Base-by-base conservation (phyloP, 1,140 invertebrate species). In the Oppia nitens region DNA sequence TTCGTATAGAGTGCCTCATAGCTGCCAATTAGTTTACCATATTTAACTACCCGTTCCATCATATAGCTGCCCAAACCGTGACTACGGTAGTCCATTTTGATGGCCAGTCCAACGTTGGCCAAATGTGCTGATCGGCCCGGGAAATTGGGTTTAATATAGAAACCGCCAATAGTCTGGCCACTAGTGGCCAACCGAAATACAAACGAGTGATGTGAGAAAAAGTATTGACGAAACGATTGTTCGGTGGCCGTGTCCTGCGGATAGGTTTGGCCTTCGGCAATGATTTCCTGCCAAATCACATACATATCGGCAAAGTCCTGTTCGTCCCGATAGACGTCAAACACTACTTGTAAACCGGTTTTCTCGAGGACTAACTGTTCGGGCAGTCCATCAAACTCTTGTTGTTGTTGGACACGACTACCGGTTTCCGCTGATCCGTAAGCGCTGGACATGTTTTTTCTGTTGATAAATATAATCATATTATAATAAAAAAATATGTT, bases 101-200 rank as follows among this genome's bases (percentile, higher is more conserved):
- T 64, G 14, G 64, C 56, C 26, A 68, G 65, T 1, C 66, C 67
- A 55, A 6, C 3, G 40, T 67, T 66, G 47, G 63, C 65, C 3
- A 66, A 64, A 58, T 68, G 66, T 0, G 66, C 66, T 25, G 63
- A 66, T 26, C 65, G 47, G 1, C 68, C 68, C 4, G 68, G 66
- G 55, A 67, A 69, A 26, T 69, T 69, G 14, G 68, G 66, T 48
- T 69, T 69, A 0, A 69, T 62, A 47, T 69, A 68, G 45, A 69
- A 68, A 2, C 61, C 60, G 17, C 63, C 68, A 3, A 65, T 32
- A 3, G 66, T 50, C 60, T 62, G 55, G 3, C 47, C 45, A 9
- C 60, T 49, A 9, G 21, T 20, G 14, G 47, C 40, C 24, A 62
- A 28, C 14, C 58, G 45, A 32, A 63, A 62, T n/a, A 67, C 63